Evolutionary conservation across 2,113 vertebrate species (phyloP), one percentile per base, ranked within the genome.

Genomic region (Rostratula benghalensis): DNA sequence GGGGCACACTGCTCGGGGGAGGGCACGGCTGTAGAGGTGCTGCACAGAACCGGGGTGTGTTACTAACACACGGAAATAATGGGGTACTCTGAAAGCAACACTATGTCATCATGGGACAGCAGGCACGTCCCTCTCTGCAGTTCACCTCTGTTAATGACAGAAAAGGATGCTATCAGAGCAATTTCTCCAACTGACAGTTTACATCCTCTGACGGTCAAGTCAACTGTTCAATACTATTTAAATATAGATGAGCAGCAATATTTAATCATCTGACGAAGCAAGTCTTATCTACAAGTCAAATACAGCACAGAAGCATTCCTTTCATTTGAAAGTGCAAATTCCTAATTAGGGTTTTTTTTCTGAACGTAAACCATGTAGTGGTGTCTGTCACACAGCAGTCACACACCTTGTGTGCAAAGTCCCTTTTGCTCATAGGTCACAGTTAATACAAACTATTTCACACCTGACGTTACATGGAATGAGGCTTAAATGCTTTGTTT

Each of bases 291-390:
- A 39, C n/a, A 31, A 28, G 54, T 30, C 20, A 43, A 37, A 60
- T 10, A 31, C 19, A 65, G 39, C 4, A 30, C 27, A 18, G 70
- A 39, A 69, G 53, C 33, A 28, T 35, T n/a, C 3, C 21, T 50
- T 7, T n/a, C 64, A 15, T 19, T 24, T n/a, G 65, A 24, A 50
- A 63, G 20, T 31, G 31, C 41, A 14, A 39, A 21, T 3, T 13
- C 16, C 33, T 28, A 45, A 3, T 1, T 35, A n/a, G 11, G 10
- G 12, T 0, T 3, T 27, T 54, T 59, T 20, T 46, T 7, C 50
- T 2, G 4, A 48, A 10, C 9, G 33, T 18, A 63, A 12, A 23
- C 39, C 7, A 3, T 0, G 30, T 1, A 3, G 4, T 1, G n/a
- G 54, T 0, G 6, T 12, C 22, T 39, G 39, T 39, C 39, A 46